Evolutionary conservation across 2,888 invertebrate species (phyloP).

Genomic region (Ctenicera cuprea): DNA sequence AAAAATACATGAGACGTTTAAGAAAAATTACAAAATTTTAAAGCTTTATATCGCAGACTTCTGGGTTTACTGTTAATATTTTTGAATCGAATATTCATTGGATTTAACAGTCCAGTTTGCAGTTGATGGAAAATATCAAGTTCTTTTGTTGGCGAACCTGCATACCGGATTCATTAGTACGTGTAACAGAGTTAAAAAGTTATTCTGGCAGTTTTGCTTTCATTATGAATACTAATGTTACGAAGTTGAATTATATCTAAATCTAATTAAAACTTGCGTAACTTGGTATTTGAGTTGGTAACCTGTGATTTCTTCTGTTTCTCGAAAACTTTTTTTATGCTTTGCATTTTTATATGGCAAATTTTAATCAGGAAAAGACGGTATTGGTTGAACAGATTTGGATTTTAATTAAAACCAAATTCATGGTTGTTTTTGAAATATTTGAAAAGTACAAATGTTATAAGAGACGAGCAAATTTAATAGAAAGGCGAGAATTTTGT

Average conservation of each 20-base stretch:
- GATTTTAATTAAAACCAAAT: no score
- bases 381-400: not conserved
- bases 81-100: no score
- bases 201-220: conserved; percentile 46
- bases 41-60: no score
- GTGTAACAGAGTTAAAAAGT: conserved; percentile 45
- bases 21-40: no score
- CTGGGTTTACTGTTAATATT: no score
- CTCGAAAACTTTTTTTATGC: conserved; percentile 16
- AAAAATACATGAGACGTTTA: no score
- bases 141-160: conserved; percentile 14
- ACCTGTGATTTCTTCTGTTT: conserved; percentile 40
- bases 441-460: no score
- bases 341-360: conserved; percentile 2
- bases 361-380: conserved; percentile 8
- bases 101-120: no score
- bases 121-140: not conserved
- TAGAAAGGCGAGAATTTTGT: not conserved
- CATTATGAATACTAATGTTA: conserved; percentile 48
- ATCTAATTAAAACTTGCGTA: conserved; percentile 46
- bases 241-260: conserved; percentile 48
- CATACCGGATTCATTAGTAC: conserved; percentile 36
- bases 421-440: no score
- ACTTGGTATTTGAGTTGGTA: conserved; percentile 42
- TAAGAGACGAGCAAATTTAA: no score